Percentiles rank a stretch among this genome's conserved stretches.
phyloP scores from a whole-genome alignment of 2,797 vertebrate genomes.

The Poecilia gillii region DNA sequence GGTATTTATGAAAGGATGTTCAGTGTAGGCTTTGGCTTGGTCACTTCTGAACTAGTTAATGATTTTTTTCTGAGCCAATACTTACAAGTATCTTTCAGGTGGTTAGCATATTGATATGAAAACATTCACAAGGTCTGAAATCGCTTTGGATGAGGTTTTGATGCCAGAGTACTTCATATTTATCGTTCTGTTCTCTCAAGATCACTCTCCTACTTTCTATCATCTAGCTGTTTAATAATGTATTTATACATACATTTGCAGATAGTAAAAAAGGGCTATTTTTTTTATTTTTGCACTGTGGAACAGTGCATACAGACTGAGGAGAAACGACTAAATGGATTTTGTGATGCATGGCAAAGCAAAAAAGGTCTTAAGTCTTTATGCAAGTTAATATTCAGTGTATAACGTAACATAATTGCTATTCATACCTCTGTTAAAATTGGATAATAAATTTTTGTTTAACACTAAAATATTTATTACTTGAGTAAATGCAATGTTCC shows the following conservation, averaged over 20 bases:
- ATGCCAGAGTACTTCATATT: neutral
- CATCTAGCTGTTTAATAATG: neutral
- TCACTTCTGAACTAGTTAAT: neutral
- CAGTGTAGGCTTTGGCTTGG: neutral
- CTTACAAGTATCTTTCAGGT: neutral
- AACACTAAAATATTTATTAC: conserved; percentile 16
- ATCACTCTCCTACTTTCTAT: neutral
- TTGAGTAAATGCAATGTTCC: conserved; percentile 13
- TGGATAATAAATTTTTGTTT: neutral
- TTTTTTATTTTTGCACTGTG: neutral
- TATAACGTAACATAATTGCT: neutral
- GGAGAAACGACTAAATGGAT: neutral
- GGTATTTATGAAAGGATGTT: neutral
- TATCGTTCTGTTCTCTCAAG: neutral
- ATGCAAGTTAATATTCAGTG: neutral
- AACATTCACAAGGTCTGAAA: neutral
- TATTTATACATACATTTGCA: conserved; percentile 1
- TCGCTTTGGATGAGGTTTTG: neutral
- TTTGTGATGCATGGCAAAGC: neutral
- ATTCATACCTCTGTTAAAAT: neutral
- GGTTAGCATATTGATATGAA: neutral
- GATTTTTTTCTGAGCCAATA: neutral
- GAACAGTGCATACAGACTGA: neutral
- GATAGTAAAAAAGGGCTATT: neutral
- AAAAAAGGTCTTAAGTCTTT: neutral